These are phyloP conservation scores for Alexandromys fortis DNA, from an alignment of 2,113 vertebrate species.

Conservation along the genomic window DNA sequence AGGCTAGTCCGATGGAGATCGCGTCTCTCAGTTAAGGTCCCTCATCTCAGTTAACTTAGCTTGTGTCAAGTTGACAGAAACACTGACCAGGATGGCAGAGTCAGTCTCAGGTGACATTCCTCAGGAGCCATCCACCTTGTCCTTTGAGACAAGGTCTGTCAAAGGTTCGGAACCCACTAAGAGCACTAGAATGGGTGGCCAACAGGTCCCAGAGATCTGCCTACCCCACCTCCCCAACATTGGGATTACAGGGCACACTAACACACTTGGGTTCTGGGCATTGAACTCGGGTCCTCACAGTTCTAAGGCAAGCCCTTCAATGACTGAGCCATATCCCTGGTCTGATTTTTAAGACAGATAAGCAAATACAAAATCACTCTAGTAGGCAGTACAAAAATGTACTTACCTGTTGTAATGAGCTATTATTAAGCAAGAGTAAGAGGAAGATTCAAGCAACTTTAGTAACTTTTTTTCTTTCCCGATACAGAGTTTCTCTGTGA, in stretches of 20 bases:
- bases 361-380: neutral
- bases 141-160: neutral
- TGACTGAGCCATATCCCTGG: neutral
- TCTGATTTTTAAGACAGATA: neutral
- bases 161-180: neutral
- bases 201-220: neutral
- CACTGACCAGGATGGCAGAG: neutral
- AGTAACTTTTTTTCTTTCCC: neutral
- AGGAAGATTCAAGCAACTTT: neutral
- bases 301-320: neutral
- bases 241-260: neutral
- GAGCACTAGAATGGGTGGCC: neutral
- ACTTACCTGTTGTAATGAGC: neutral
- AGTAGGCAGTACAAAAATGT: neutral
- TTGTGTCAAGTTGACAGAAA: neutral
- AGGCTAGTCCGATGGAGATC: neutral
- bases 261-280: neutral
- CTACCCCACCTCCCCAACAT: neutral
- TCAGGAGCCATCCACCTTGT: neutral
- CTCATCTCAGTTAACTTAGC: neutral
- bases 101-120: neutral
- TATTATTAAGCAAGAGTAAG: neutral
- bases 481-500: no score
- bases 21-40: neutral
- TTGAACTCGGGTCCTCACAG: neutral